phyloP scores from a whole-genome alignment of 2,113 vertebrate species.

The Ochotona curzoniae region DNA sequence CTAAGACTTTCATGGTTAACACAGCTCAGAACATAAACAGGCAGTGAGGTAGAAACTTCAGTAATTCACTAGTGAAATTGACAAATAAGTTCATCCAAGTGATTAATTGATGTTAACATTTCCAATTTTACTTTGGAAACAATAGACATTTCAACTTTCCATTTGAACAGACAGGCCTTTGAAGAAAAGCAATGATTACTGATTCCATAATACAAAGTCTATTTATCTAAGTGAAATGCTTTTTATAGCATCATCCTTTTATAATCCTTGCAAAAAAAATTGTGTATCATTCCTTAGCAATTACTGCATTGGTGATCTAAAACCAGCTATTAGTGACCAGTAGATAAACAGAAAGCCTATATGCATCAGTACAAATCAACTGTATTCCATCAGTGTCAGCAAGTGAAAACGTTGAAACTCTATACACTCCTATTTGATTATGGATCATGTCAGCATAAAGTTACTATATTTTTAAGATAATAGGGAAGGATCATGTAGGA shows the following conservation, averaged over 20 bases:
- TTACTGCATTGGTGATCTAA: not conserved
- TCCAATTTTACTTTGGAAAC: slow-evolving; percentile 57
- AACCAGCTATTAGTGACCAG: slow-evolving; percentile 21
- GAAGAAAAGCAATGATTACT: slow-evolving; percentile 4
- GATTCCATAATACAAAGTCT: not conserved
- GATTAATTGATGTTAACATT: slow-evolving; percentile 51
- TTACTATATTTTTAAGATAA: not conserved
- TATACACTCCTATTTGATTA: not conserved
- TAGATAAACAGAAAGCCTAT: slow-evolving; percentile 45
- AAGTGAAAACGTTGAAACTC: not conserved
- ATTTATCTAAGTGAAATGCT: slow-evolving; percentile 49
- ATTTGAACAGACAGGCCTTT: slow-evolving; percentile 12
- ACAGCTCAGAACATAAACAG: not conserved
- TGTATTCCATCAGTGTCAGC: not conserved
- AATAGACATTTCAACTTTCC: slow-evolving; percentile 30
- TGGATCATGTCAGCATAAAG: not conserved
- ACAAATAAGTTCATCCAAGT: slow-evolving; percentile 61
- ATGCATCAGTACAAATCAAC: slow-evolving; percentile 18
- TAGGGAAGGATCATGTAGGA: not conserved
- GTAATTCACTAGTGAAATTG: slow-evolving; percentile 49
- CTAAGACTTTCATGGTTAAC: not conserved
- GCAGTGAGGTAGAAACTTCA: slow-evolving; percentile 57
- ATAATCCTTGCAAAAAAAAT: slow-evolving; percentile 43
- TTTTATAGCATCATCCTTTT: not conserved
- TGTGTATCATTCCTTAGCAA: slow-evolving; percentile 57